Conservation (phyloP, 2,113 vertebrate species). For the Bos taurus region ARS-UCD2.0 NC_037340.1:78962001-78962500, state of each 20-base stretch:
- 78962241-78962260: not conserved
- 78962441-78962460: not conserved
- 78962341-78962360: not conserved
- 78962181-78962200: not conserved
- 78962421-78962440: not conserved
- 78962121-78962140: not conserved
- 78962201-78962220: not conserved
- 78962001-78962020: not conserved
- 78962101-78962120: not conserved
- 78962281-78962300: not conserved
- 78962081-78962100: not conserved
- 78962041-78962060: not conserved
- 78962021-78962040: not conserved
- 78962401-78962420: not conserved
- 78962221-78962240: not conserved
- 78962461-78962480: not conserved
- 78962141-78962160: not conserved
- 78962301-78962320: not conserved
- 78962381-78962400: not conserved
- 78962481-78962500: not conserved
- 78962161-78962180: not conserved
- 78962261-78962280: not conserved
- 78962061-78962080: fast-evolving
- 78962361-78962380: not conserved
- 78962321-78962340: not conserved